phyloP scores from a whole-genome alignment of 2,113 vertebrate genomes.

The Lynx canadensis region DNA sequence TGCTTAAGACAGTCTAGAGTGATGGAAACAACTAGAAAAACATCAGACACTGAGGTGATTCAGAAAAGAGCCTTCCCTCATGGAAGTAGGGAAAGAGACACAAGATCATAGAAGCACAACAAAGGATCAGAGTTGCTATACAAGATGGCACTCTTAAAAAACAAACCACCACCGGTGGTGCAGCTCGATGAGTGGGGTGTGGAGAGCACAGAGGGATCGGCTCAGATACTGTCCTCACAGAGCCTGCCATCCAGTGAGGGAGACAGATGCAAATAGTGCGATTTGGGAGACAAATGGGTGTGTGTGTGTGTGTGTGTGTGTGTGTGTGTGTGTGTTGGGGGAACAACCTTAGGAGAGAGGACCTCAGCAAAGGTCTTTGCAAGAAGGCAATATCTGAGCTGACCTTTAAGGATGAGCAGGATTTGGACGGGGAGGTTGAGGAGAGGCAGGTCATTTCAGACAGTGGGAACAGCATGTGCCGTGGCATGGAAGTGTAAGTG shows the following conservation, averaged over 20 bases:
- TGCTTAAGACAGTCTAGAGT: background rate
- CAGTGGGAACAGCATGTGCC: background rate
- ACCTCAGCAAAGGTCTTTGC: background rate
- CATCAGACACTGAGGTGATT: background rate
- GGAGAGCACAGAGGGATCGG: background rate
- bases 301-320: no score
- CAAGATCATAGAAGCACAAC: background rate
- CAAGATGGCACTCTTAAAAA: background rate
- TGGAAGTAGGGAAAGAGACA: background rate
- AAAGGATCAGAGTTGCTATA: background rate
- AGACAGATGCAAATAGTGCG: background rate
- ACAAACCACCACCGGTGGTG: background rate
- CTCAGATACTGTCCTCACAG: background rate
- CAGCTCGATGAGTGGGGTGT: no score
- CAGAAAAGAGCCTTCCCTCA: background rate
- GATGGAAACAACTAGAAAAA: background rate
- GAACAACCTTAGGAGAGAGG: background rate
- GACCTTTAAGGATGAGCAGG: background rate
- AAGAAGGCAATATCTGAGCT: background rate
- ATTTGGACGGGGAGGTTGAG: background rate
- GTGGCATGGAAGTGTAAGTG: background rate
- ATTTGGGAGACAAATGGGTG: background rate
- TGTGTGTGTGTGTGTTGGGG: no score
- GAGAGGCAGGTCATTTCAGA: background rate
- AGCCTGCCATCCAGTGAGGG: background rate